Evolutionary conservation across 2,888 invertebrate species (phyloP).

Genomic region (Lithophane socia): DNA sequence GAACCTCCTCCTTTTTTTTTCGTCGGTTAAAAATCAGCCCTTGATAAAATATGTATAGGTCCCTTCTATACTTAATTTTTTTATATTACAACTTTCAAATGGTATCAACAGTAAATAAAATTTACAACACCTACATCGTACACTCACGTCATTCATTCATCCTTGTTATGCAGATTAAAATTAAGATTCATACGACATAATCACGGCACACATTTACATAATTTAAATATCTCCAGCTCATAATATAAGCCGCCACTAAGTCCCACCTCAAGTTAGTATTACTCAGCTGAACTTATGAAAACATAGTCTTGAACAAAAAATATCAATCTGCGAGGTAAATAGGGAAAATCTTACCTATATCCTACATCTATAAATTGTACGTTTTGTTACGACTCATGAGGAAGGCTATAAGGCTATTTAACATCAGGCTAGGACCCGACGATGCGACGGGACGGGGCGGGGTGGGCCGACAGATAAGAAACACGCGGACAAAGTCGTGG

Average conservation of each 20-base stretch:
- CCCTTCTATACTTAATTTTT: background rate
- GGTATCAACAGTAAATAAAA: background rate
- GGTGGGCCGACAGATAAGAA: too few species aligned
- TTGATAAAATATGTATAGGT: too few species aligned
- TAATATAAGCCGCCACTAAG: constrained; percentile 38
- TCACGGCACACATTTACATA: constrained; percentile 62
- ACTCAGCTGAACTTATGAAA: constrained; percentile 21
- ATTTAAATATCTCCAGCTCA: constrained; percentile 50
- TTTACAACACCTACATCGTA: too few species aligned
- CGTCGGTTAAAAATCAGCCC: too few species aligned
- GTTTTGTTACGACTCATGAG: too few species aligned
- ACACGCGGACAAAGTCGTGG: too few species aligned
- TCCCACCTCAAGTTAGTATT: constrained; percentile 15
- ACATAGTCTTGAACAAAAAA: constrained; percentile 24
- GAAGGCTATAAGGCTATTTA: too few species aligned
- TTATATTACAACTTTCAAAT: background rate
- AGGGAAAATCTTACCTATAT: constrained; percentile 10
- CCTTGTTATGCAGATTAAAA: constrained; percentile 63
- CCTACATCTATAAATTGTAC: too few species aligned
- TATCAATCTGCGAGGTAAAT: constrained; percentile 17
- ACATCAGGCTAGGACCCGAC: too few species aligned
- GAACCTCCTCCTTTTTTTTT: too few species aligned
- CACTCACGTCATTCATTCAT: constrained; percentile 23
- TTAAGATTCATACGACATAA: constrained; percentile 68
- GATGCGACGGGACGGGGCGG: too few species aligned